Base-by-base conservation (phyloP, 2,797 vertebrate genomes). In the Brachyrhaphis roseni region DNA sequence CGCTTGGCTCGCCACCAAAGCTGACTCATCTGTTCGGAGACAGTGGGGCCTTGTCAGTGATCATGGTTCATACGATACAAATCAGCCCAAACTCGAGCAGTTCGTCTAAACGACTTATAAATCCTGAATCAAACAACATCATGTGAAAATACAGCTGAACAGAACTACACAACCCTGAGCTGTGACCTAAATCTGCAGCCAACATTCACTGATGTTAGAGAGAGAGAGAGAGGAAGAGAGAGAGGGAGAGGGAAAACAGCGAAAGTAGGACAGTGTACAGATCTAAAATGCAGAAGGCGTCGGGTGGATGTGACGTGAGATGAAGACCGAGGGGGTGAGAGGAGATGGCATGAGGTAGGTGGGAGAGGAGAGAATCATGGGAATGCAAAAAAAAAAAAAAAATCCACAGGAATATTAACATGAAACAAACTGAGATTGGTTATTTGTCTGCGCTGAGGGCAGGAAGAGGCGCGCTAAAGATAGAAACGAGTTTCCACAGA, bases 21-120 rank as follows among this genome's bases (percentile, higher is more conserved):
- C 80, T 73, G 90, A 94, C 80, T 84, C 93, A 94, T 94, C 96
- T 96, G 79, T 57, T 45, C 13, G 12, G 77, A 75, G 26, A 76
- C 57, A 79, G 7, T 1, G 53, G 72, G 49, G 82, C 1, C 46
- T 77, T 0, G 41, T 77, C 23, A 74, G 36, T 6, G 2, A 79
- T 75, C 13, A 8, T 34, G 28, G n/a, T 80, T 78, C 2, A 57
- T 47, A 34, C 11, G 47, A 80, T 7, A 36, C 49, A 53, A 66
- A n/a, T 15, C 31, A 10, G 78, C 72, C 31, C 6, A 62, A 11
- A 26, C 4, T 1, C 3, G 7, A 70, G 1, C 2, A 47, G 71
- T 66, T 80, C 7, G 51, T 70, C 49, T 16, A 23, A 15, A 3
- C 73, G 45, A 49, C 10, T 74, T 55, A 66, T 53, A 64, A 76